Conservation (phyloP, 1,140 invertebrate species). For the Drosophila asahinai region DNA sequence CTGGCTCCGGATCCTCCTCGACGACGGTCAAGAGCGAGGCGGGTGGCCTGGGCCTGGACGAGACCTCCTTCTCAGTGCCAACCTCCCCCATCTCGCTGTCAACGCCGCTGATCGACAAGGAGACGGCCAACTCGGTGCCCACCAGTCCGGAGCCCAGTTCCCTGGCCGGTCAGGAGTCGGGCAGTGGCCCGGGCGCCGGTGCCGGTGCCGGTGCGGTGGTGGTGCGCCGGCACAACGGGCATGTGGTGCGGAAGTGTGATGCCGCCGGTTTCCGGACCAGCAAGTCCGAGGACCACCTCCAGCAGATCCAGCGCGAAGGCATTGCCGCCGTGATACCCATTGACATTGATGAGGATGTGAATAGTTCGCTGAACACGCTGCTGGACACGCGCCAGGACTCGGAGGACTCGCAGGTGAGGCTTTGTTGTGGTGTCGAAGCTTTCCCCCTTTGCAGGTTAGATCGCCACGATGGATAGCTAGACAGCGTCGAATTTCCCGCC, state of each 20-base stretch:
- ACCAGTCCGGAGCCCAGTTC: slow-evolving; percentile 90
- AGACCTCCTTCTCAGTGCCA: slow-evolving; percentile 84
- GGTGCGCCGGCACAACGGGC: slow-evolving; percentile 74
- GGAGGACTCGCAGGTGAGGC: slow-evolving; percentile 85
- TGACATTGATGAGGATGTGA: slow-evolving; percentile 96
- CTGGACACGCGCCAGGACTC: slow-evolving; percentile 92
- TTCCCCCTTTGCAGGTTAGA: slow-evolving; percentile 7
- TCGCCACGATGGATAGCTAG: slow-evolving; percentile 6
- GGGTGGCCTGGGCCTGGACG: slow-evolving; percentile 59
- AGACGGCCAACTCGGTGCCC: slow-evolving; percentile 90
- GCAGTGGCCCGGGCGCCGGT: slow-evolving; percentile 65
- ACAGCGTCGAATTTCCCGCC: slow-evolving; percentile 31
- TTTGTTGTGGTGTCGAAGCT: not conserved
- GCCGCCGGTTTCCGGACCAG: slow-evolving; percentile 89
- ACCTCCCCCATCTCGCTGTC: slow-evolving; percentile 83
- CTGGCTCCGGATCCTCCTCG: slow-evolving; percentile 70
- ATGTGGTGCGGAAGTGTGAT: slow-evolving; percentile 82
- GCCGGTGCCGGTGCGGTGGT: slow-evolving; percentile 84
- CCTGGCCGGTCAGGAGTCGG: slow-evolving; percentile 82
- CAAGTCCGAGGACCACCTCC: slow-evolving; percentile 94
- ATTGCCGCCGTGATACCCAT: slow-evolving; percentile 91
- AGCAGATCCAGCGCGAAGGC: slow-evolving; percentile 86
- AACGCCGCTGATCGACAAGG: slow-evolving; percentile 79
- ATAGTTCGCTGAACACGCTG: slow-evolving; percentile 95
- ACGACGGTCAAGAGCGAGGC: slow-evolving; percentile 79